A percentile compares a stretch with the other conserved stretches of the same genome.
Conservation (phyloP, 2,113 vertebrate species). For the Lutjanus erythropterus region DNA sequence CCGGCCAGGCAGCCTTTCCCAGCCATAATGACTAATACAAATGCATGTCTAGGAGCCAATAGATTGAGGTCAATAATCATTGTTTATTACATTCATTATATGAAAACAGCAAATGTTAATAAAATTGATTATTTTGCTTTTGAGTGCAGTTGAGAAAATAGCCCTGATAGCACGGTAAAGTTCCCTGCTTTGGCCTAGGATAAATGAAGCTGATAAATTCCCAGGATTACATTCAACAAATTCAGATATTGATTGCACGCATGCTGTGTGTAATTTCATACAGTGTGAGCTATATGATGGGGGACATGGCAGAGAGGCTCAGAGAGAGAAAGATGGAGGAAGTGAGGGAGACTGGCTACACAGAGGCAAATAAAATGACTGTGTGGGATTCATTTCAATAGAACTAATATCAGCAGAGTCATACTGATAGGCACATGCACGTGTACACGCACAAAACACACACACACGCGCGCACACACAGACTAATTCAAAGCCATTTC, state of each 20-base stretch:
- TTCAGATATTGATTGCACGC: constrained; percentile 49
- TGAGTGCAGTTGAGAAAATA: constrained; percentile 37
- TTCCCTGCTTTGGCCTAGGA: constrained; percentile 44
- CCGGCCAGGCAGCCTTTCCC: constrained; percentile 52
- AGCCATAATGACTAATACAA: constrained; percentile 69
- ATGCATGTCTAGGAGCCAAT: constrained; percentile 65
- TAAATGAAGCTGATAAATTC: constrained; percentile 52
- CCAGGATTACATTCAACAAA: constrained; percentile 56
- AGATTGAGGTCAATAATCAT: constrained; percentile 71
- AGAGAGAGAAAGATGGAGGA: constrained; percentile 1
- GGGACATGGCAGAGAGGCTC: constrained; percentile 8
- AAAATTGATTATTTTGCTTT: constrained; percentile 59
- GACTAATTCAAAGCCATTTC: constrained; percentile 60
- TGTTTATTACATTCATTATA: constrained; percentile 70
- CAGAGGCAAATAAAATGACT: constrained; percentile 48
- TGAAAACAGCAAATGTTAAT: constrained; percentile 65
- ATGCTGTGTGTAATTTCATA: constrained; percentile 44
- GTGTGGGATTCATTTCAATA: constrained; percentile 57
- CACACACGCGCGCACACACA: background rate
- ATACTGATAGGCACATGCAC: constrained; percentile 14
- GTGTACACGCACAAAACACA: background rate
- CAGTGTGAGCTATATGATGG: constrained; percentile 13
- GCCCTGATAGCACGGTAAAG: constrained; percentile 18
- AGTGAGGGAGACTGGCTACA: constrained; percentile 29
- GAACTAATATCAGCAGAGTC: constrained; percentile 41